These are phyloP conservation scores for Luffia ferchaultella DNA, from an alignment of 2,888 invertebrate species.

Conservation along the genomic window DNA sequence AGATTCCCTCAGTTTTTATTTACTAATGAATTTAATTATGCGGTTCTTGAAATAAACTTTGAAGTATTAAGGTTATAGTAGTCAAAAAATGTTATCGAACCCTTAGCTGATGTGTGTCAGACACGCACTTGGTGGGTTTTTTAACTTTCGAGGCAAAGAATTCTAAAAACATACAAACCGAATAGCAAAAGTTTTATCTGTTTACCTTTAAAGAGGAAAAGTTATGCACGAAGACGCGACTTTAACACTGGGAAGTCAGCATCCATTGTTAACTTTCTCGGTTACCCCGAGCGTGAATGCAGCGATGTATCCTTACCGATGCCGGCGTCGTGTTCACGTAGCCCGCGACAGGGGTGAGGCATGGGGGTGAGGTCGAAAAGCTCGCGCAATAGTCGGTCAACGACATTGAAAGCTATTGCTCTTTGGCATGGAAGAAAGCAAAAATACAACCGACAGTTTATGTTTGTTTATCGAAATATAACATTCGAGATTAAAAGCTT, in stretches of 20 bases:
- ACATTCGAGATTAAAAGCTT: neutral
- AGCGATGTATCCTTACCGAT: neutral
- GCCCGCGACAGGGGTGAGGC: neutral
- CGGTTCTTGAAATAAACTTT: too few species aligned
- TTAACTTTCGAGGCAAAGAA: too few species aligned
- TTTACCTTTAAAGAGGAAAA: conserved; percentile 23
- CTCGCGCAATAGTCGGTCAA: conserved; percentile 30
- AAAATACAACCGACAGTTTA: conserved; percentile 21
- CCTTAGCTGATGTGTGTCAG: too few species aligned
- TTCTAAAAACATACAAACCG: neutral
- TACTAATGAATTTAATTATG: too few species aligned
- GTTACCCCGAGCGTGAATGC: conserved; percentile 10
- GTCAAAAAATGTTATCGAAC: too few species aligned
- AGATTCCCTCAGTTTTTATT: too few species aligned
- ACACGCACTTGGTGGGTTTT: too few species aligned
- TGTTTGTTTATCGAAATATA: neutral
- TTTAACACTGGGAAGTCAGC: conserved; percentile 43
- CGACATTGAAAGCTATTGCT: conserved; percentile 42
- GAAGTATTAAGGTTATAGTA: too few species aligned
- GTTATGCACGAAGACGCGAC: conserved; percentile 21
- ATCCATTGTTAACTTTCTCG: conserved; percentile 36
- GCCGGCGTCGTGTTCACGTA: neutral
- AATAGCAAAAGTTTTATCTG: conserved; percentile 25
- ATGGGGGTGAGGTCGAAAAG: neutral
- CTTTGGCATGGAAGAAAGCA: conserved; percentile 45